These are phyloP conservation scores for Adineta ricciae DNA, from an alignment of 2,888 invertebrate genomes.

Conservation along the genomic window DNA sequence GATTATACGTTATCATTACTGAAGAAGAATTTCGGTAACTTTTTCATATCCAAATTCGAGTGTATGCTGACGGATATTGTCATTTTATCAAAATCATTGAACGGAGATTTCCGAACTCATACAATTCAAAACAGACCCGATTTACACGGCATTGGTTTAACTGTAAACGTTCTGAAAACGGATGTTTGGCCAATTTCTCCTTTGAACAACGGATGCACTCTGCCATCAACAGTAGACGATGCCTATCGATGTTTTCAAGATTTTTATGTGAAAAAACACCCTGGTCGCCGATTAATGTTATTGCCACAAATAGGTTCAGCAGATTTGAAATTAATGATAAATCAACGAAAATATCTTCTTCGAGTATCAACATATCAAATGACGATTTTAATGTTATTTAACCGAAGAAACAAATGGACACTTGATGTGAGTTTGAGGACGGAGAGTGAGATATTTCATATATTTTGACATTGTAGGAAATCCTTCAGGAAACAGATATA, in stretches of 20 bases:
- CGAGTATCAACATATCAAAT: slow-evolving; percentile 85
- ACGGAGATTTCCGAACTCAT: slow-evolving; percentile 76
- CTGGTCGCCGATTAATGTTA: slow-evolving; percentile 85
- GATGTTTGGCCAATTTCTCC: slow-evolving; percentile 82
- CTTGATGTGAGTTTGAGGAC: too few relatives aligned
- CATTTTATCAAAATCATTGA: slow-evolving; percentile 93
- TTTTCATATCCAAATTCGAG: slow-evolving; percentile 97
- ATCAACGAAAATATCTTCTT: slow-evolving; percentile 76
- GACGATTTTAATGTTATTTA: slow-evolving; percentile 86
- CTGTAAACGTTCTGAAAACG: slow-evolving; percentile 89
- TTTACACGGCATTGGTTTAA: slow-evolving; percentile 73
- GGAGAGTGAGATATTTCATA: too few relatives aligned
- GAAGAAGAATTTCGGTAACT: slow-evolving; percentile 99
- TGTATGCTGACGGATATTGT: slow-evolving; percentile 97
- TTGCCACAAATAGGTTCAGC: slow-evolving; percentile 94
- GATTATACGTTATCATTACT: slow-evolving; percentile 99
- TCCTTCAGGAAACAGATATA: slow-evolving; percentile 90
- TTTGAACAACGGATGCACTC: slow-evolving; percentile 71
- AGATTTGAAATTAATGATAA: slow-evolving; percentile 53
- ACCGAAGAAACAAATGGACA: slow-evolving; percentile 52
- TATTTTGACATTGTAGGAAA: slow-evolving; percentile 56
- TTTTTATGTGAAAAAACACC: slow-evolving; percentile 94
- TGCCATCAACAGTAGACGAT: slow-evolving; percentile 76
- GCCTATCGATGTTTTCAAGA: slow-evolving; percentile 78
- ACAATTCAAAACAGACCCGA: neutral